Evolutionary conservation across 2,113 vertebrate genomes (phyloP).

Genomic region (Isichthys henryi): DNA sequence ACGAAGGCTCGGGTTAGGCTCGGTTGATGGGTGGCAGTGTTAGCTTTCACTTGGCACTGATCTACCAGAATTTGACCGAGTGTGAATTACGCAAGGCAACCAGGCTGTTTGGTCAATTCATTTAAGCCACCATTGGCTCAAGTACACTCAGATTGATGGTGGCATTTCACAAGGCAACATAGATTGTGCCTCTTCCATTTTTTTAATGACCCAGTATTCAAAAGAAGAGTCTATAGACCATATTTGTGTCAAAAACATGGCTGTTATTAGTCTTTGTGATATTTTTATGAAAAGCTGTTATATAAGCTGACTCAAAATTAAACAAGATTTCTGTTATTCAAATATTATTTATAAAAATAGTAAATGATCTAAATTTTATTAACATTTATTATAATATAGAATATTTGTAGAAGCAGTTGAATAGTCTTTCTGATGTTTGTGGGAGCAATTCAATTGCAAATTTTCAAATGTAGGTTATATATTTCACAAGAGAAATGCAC

Average conservation of each 20-base stretch:
- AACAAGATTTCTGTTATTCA: neutral
- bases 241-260: neutral
- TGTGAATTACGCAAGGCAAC: too few relatives aligned
- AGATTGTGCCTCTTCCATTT: too few relatives aligned
- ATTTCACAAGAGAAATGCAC: neutral
- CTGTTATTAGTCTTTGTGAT: neutral
- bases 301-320: neutral
- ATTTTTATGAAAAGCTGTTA: neutral
- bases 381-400: neutral
- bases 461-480: neutral
- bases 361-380: neutral
- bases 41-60: too few relatives aligned
- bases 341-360: neutral
- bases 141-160: too few relatives aligned
- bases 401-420: neutral
- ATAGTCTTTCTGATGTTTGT: neutral
- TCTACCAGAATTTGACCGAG: too few relatives aligned
- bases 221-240: neutral
- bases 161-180: too few relatives aligned
- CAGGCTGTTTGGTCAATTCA: too few relatives aligned
- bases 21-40: too few relatives aligned
- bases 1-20: neutral
- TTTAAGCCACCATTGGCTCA: too few relatives aligned
- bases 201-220: neutral
- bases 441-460: neutral